Evolutionary conservation across 37 sponge, comb jelly and placozoan genomes (phyloP), one percentile per base, ranked within the genome.

Genomic region (Beroe forskalii): DNA sequence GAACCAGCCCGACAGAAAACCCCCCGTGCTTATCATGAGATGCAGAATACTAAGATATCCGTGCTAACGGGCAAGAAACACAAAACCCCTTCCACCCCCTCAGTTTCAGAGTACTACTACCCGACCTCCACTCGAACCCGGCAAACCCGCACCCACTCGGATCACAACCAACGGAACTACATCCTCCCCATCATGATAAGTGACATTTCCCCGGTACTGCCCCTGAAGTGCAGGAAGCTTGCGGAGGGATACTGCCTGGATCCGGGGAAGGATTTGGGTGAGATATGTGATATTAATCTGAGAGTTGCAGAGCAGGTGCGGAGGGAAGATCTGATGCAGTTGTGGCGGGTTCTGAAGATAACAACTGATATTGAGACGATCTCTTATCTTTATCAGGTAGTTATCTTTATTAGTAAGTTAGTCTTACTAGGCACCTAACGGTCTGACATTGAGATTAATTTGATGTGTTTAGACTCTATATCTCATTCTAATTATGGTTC

Each of bases 31-130:
- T 80, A 80, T 48, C 86, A 44, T 24, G 40, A 80, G 30, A 44
- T 80, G 86, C 55, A 42, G 30, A 44, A 41, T 24, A 44, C 86
- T 23, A 41, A 44, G 27, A 44, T 80, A 4, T 41, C 55, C 55
- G 24, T 48, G 0, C 25, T 80, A 48, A 80, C 86, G 55, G 72
- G 72, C 33, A 80, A 80, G 27, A 80, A 80, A 37, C 86, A 48
- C 1, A 80, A 80, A 25, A 80, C 86, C 30, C 86, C 86, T 28
- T 80, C 86, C 12, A 80, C 86, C 43, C 86, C 86, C 55, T 80
- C 86, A 4, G 86, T 80, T 20, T 35, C 86, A 4, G 86, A 80
- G 44, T 80, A 44, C 86, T 80, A 80, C 86, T 80, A 80, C 86
- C 44, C 40, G 30, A 41, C 37, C 44, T 41, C 86, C 0, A 44